These are phyloP conservation scores for Polydrusus pterygomalis DNA, from an alignment of 2,888 invertebrate genomes.

Conservation along the genomic window DNA sequence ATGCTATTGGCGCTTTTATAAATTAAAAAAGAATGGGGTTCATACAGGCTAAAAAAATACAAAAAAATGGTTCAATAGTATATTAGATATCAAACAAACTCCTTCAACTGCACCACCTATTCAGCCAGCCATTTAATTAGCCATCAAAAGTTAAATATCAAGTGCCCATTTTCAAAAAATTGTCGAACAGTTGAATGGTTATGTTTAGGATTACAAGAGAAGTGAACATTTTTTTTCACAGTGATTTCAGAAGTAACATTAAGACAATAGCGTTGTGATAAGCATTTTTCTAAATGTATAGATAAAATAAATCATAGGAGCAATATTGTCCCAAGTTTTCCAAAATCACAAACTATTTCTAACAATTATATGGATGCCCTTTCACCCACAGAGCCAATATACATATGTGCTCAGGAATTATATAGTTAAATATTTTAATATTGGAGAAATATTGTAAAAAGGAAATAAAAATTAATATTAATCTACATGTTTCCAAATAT, in stretches of 20 bases:
- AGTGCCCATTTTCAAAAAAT: constrained; percentile 61
- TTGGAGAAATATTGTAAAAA: constrained; percentile 43
- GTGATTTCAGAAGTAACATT: constrained; percentile 67
- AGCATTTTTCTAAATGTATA: constrained; percentile 34
- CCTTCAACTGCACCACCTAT: constrained; percentile 65
- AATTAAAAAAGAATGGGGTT: no score
- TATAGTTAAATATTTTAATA: constrained; percentile 62
- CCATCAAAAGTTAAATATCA: constrained; percentile 58
- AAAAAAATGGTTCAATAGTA: constrained; percentile 64
- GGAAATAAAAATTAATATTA: constrained; percentile 58
- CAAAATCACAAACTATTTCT: constrained; percentile 67
- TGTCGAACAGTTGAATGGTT: constrained; percentile 68
- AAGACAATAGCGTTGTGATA: constrained; percentile 62
- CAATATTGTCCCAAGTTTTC: constrained; percentile 67
- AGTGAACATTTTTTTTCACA: constrained; percentile 63
- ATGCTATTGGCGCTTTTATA: no score
- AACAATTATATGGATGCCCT: constrained; percentile 68
- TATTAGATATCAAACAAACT: constrained; percentile 67
- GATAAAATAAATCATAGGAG: constrained; percentile 41
- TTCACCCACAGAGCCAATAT: constrained; percentile 70
- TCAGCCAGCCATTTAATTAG: constrained; percentile 48
- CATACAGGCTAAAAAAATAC: constrained; percentile 43
- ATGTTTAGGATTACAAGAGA: constrained; percentile 63
- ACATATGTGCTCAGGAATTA: constrained; percentile 66
- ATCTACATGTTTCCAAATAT: constrained; percentile 62